Conservation (phyloP, 2,888 invertebrate genomes). For the Spodoptera exigua region DNA sequence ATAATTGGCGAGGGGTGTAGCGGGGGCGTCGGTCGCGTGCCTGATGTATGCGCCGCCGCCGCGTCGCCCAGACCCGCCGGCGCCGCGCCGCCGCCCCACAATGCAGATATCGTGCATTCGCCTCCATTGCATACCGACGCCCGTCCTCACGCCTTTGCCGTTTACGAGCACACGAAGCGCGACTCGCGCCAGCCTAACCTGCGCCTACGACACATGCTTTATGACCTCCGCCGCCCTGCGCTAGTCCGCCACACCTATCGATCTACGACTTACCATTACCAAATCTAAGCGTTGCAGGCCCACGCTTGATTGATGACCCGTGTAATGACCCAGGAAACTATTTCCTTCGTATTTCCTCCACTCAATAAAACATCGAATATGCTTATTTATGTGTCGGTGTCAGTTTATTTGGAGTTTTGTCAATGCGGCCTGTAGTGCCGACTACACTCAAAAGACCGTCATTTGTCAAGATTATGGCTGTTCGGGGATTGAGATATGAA, state of each 20-base stretch:
- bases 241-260: conserved; percentile 59
- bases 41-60: conserved; percentile 88
- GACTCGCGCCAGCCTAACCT: conserved; percentile 21
- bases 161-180: conserved; percentile 70
- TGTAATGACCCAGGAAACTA: conserved; percentile 88
- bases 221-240: conserved; percentile 58
- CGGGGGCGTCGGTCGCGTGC: conserved; percentile 79
- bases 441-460: conserved; percentile 85
- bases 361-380: conserved; percentile 88
- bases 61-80: conserved; percentile 86
- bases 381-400: conserved; percentile 86
- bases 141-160: conserved; percentile 70
- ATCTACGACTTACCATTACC: conserved; percentile 64
- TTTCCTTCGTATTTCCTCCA: conserved; percentile 88
- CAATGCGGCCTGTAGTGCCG: conserved; percentile 82
- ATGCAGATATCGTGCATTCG: conserved; percentile 87
- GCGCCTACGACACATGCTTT: conserved; percentile 26
- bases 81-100: conserved; percentile 83
- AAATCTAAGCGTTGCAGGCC: conserved; percentile 72
- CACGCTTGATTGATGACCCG: conserved; percentile 85
- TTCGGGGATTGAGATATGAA: conserved; percentile 86
- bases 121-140: conserved; percentile 65
- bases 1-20: conserved; percentile 75
- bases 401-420: conserved; percentile 87
- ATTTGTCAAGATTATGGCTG: conserved; percentile 88